These are phyloP conservation scores for Sinocyclocheilus grahami DNA, from an alignment of 2,113 vertebrate species.

Conservation along the genomic window DNA sequence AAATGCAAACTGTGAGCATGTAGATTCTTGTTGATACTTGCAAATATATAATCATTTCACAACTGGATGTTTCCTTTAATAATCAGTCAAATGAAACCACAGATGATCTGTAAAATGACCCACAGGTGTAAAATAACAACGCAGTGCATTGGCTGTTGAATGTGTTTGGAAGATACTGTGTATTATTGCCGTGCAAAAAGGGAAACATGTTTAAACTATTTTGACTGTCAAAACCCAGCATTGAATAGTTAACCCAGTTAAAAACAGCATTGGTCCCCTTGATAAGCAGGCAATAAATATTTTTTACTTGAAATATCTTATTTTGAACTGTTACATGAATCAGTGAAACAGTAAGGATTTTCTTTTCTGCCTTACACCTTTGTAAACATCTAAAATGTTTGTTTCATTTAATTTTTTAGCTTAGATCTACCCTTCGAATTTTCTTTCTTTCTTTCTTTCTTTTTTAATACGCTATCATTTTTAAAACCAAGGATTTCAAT, in stretches of 20 bases:
- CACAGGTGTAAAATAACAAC: background rate
- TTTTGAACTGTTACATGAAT: conserved; percentile 56
- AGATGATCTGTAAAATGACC: background rate
- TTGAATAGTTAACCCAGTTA: background rate
- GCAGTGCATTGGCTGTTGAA: conserved; percentile 16
- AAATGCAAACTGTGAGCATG: conserved; percentile 24
- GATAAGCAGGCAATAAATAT: conserved; percentile 39
- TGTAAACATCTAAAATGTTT: conserved; percentile 22
- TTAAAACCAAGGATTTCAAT: conserved; percentile 35
- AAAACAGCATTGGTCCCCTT: conserved; percentile 20
- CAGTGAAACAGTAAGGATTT: conserved; percentile 49
- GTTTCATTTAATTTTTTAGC: conserved; percentile 36
- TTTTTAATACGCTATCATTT: conserved; percentile 65
- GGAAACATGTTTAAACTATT: conserved; percentile 22
- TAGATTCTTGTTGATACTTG: background rate
- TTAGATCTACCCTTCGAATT: conserved; percentile 52
- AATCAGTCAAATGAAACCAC: background rate
- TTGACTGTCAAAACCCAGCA: conserved; percentile 10
- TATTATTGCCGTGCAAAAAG: background rate
- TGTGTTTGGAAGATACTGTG: background rate
- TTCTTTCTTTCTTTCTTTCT: conserved; percentile 10
- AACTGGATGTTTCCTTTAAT: background rate
- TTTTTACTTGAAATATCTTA: conserved; percentile 55
- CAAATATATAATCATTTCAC: background rate
- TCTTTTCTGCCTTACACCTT: conserved; percentile 38